A percentile compares a stretch with the other conserved stretches of the same genome.
Conservation (phyloP, 2,797 vertebrate genomes). For the Brotogeris chrysoptera region DNA sequence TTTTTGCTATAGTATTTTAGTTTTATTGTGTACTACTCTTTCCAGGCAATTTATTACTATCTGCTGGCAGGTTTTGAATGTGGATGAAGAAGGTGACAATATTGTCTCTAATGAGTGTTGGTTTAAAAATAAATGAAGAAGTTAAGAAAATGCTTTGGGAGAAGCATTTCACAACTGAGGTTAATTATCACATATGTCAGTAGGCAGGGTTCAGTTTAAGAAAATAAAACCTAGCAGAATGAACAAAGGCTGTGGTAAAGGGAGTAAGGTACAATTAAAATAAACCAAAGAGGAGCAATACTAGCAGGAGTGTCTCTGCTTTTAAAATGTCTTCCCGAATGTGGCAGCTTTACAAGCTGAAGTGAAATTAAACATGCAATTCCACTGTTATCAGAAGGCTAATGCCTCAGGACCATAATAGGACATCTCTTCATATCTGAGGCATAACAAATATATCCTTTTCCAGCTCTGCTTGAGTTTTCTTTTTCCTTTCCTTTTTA, state of each 20-base stretch:
- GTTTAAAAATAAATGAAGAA: neutral
- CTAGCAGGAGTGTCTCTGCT: neutral
- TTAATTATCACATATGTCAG: conserved; percentile 8
- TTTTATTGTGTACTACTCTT: neutral
- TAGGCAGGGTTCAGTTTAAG: neutral
- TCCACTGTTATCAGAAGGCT: neutral
- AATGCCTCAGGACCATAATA: neutral
- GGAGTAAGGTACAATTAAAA: neutral
- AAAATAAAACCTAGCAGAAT: neutral
- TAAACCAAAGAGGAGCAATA: neutral
- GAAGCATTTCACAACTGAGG: neutral
- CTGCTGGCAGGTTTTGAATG: neutral
- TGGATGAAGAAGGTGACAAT: neutral
- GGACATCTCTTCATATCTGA: neutral
- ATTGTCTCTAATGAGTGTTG: neutral
- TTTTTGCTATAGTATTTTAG: neutral
- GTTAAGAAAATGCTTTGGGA: neutral
- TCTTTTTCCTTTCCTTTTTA: neutral
- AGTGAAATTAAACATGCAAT: neutral
- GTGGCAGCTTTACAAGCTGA: neutral
- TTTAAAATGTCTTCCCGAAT: neutral
- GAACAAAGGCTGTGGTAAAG: neutral
- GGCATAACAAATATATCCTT: neutral
- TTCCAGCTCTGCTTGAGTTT: neutral
- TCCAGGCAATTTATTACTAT: neutral